Base-by-base conservation (phyloP, 2,113 vertebrate genomes). In the Megaleporinus macrocephalus region DNA sequence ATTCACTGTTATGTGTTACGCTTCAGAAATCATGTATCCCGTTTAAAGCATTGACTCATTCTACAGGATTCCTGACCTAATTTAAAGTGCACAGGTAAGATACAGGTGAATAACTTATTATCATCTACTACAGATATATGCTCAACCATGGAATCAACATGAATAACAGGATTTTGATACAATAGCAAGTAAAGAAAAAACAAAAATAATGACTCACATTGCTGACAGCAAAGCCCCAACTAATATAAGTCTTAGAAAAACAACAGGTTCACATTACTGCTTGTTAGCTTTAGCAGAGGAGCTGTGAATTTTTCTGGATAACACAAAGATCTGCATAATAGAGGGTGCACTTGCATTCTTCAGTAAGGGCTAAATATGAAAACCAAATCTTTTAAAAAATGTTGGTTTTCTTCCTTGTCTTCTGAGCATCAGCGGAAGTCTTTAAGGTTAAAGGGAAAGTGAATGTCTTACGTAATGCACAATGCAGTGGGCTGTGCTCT, bases 1-100 rank as follows among this genome's bases (percentile, higher is more conserved):
- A 14, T 22, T 7, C 30, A 68, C 14, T 30, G 15, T 30, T 15
- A 4, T 5, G 3, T 55, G 65, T 68, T 36, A 27, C 51, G n/a
- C 13, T 55, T 24, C 62, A 11, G 26, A 44, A 47, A 66, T 18
- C 33, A n/a, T 33, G 11, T 73, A 24, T 49, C 33, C 49, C 13
- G 51, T 11, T 78, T 44, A 79, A 75, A 49, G 47, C 41, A 27
- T 18, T 78, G 57, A 20, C 33, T 55, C 44, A 70, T 24, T 55
- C 53, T 73, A 82, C 4, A 44, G 41, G 5, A 44, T 44, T 44
- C 41, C 41, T 44, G 41, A 72, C 73, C 65, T 87, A 79, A 80
- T 84, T 77, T 79, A n/a, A 68, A 51, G 29, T 7, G 30, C 33
- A 80, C 4, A 82, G 80, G 82, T 78, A 86, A 82, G 57, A 82